Evolutionary conservation across 2,888 invertebrate species (phyloP).

Genomic region (Troides oblongomaculatus): DNA sequence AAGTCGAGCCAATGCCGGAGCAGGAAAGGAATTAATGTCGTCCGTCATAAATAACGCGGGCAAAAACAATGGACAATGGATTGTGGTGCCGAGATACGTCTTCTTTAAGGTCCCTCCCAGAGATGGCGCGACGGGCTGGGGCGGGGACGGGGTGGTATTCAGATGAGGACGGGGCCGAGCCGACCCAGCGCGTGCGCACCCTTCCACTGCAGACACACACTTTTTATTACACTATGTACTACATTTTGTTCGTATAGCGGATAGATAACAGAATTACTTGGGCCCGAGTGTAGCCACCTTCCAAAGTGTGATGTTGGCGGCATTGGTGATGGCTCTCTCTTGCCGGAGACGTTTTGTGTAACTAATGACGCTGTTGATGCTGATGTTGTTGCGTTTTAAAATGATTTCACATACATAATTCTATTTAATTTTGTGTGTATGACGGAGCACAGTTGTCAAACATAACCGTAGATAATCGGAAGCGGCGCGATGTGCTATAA

Average conservation of each 20-base stretch:
- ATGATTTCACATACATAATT: too few relatives aligned
- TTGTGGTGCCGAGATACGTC: constrained; percentile 75
- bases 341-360: too few relatives aligned
- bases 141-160: constrained; percentile 23
- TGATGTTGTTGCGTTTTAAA: too few relatives aligned
- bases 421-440: background rate
- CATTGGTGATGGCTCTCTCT: too few relatives aligned
- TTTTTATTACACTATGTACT: too few relatives aligned
- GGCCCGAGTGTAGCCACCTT: too few relatives aligned
- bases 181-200: constrained; percentile 50
- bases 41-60: constrained; percentile 77
- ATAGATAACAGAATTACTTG: too few relatives aligned
- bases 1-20: constrained; percentile 41
- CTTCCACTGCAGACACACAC: background rate
- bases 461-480: background rate
- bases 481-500: constrained; percentile 1
- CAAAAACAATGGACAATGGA: constrained; percentile 81
- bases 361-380: too few relatives aligned
- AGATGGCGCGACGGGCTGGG: constrained; percentile 4
- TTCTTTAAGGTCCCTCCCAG: constrained; percentile 64
- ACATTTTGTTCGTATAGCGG: too few relatives aligned
- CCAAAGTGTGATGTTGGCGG: too few relatives aligned
- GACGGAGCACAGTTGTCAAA: background rate
- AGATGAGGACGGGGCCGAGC: constrained; percentile 38
- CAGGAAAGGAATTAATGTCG: constrained; percentile 56